These are phyloP conservation scores for Actias luna DNA, from an alignment of 2,888 invertebrate genomes.

Conservation along the genomic window DNA sequence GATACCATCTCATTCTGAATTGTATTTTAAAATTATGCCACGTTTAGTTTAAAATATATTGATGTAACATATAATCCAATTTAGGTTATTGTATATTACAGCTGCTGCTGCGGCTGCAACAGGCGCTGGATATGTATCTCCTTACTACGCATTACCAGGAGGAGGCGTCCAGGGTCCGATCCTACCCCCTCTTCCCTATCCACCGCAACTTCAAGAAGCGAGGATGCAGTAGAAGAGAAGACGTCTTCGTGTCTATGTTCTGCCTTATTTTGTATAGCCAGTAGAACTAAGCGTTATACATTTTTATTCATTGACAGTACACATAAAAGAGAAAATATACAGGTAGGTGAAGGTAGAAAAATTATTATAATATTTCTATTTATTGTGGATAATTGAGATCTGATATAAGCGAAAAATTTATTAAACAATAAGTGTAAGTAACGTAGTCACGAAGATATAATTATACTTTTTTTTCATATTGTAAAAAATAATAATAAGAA, in stretches of 20 bases:
- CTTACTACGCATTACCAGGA: conserved; percentile 86
- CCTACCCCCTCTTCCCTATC: conserved; percentile 84
- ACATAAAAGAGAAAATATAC: neutral
- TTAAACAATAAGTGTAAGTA: neutral
- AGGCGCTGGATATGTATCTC: conserved; percentile 87
- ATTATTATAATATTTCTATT: neutral
- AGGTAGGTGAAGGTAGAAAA: neutral
- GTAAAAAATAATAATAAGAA: conserved; percentile 29
- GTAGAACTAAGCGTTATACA: neutral
- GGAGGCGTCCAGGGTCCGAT: conserved; percentile 83
- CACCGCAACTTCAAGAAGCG: conserved; percentile 88
- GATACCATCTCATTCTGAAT: too few species aligned
- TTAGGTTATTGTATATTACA: conserved; percentile 30
- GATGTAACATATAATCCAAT: neutral
- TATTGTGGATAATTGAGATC: neutral
- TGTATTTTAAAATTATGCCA: too few species aligned
- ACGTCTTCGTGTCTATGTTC: conserved; percentile 18
- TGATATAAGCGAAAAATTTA: neutral
- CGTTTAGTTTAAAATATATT: too few species aligned
- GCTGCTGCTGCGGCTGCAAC: conserved; percentile 78
- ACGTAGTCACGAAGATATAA: conserved; percentile 14
- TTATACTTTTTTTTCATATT: conserved; percentile 11
- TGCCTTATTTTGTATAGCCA: conserved; percentile 6
- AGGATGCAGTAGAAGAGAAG: conserved; percentile 84
- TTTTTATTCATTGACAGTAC: conserved; percentile 6